A percentile compares a stretch with the other conserved stretches of the same genome.
phyloP scores from a whole-genome alignment of 2,113 vertebrate species.

The Propithecus coquereli region DNA sequence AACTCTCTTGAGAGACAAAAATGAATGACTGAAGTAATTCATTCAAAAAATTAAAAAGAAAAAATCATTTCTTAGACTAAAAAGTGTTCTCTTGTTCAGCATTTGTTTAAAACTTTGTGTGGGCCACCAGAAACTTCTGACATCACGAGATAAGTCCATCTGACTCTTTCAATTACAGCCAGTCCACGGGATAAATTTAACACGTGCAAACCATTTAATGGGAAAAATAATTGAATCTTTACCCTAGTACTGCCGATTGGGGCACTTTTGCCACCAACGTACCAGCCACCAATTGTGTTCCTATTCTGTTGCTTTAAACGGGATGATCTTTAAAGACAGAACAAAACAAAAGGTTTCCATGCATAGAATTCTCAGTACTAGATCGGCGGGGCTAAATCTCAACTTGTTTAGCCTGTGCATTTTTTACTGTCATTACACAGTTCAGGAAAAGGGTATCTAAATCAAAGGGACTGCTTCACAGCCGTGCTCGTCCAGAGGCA shows the following conservation, averaged over 20 bases:
- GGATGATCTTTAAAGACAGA: not conserved
- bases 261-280: not conserved
- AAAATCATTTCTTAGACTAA: not conserved
- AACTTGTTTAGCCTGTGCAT: slow-evolving; percentile 63
- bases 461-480: not conserved
- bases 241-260: not conserved
- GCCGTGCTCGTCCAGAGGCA: not conserved
- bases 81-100: not conserved
- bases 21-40: not conserved
- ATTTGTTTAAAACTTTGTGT: not conserved
- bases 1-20: not conserved
- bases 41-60: not conserved
- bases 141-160: not conserved
- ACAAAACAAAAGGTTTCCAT: not conserved
- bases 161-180: not conserved
- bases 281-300: not conserved
- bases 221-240: not conserved
- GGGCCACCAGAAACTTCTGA: not conserved
- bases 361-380: not conserved
- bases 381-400: not conserved
- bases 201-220: not conserved
- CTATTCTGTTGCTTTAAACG: slow-evolving; percentile 41
- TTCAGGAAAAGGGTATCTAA: not conserved
- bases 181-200: not conserved
- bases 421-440: slow-evolving; percentile 19